Evolutionary conservation across 2,888 invertebrate genomes (phyloP), one percentile per base, ranked within the genome.

Genomic region (Hemithea aestivaria): DNA sequence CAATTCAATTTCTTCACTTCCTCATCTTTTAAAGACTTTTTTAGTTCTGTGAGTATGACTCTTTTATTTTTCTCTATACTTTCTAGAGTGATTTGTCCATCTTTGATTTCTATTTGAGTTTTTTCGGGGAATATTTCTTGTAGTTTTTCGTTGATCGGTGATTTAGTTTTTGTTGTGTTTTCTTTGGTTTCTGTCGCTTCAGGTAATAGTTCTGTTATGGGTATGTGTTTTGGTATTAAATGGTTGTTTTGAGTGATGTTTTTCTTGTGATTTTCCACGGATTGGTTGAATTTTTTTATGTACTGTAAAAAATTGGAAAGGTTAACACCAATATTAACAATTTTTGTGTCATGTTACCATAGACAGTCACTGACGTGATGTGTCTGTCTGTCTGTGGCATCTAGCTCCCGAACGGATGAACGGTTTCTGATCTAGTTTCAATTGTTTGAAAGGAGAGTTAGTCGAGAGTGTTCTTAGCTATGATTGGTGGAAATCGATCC

Each of bases 61-160:
- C 87, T 46, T 51, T 88, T 88, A 9, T 77, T 87, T 12, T 36
- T 68, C 44, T 88, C 88, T 27, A 88, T 73, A 27, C 70, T 72
- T 36, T 78, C 76, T 1, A 88, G 27, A 1, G 64, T 68, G 1
- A 87, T 58, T 32, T 76, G 64, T 0, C 75, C 78, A 9, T 74
- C 58, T 8, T 58, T 46, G 0, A 69, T 28, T 1, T 43, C 42
- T 1, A 76, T 43, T 0, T 57, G 55, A 1, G 35, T 55, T 1
- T 62, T 62, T 28, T 66, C 81, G 0, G 87, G 87, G 29, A 88
- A 84, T 2, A 85, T 46, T 10, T 77, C 61, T 1, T 62, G 27
- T 2, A 59, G 6, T 9, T 51, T 50, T 0, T 48, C 24, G 5
- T 55, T 39, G 9, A 46, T 38, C 8, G 25, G 43, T 27, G 24